Evolutionary conservation across 2,888 invertebrate genomes (phyloP).

Genomic region (Hyposoter dolosus): DNA sequence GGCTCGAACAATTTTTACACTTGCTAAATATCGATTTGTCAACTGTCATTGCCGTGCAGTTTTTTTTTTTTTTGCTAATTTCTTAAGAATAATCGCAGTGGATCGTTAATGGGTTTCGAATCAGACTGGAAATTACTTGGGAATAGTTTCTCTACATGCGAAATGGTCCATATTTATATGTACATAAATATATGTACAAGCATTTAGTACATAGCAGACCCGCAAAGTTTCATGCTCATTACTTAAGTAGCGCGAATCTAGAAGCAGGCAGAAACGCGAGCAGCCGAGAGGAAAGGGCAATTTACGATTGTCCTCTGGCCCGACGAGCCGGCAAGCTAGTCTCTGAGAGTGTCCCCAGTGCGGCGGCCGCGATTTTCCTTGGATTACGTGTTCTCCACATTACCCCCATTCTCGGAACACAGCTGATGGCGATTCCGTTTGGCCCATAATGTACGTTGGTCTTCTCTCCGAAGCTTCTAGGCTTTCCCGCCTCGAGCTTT

Average conservation of each 20-base stretch:
- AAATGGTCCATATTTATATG: slow-evolving; percentile 23
- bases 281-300: slow-evolving; percentile 65
- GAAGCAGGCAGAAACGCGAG: slow-evolving; percentile 45
- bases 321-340: slow-evolving; percentile 30
- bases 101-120: neutral
- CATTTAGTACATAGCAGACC: slow-evolving; percentile 31
- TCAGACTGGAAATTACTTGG: neutral
- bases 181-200: slow-evolving; percentile 6
- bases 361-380: slow-evolving; percentile 65
- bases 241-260: slow-evolving; percentile 75
- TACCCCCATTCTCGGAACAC: slow-evolving; percentile 9
- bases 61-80: neutral
- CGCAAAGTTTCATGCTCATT: slow-evolving; percentile 76
- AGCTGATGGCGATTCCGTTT: slow-evolving; percentile 62
- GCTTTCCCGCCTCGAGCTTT: slow-evolving; percentile 3
- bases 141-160: neutral
- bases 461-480: slow-evolving; percentile 9
- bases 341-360: slow-evolving; percentile 17
- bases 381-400: slow-evolving; percentile 67
- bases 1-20: neutral
- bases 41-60: neutral
- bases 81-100: neutral
- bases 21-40: neutral
- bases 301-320: slow-evolving; percentile 75
- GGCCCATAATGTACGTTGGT: slow-evolving; percentile 53